Base-by-base conservation (phyloP, 2,113 vertebrate species). In the Notothenia rossii region DNA sequence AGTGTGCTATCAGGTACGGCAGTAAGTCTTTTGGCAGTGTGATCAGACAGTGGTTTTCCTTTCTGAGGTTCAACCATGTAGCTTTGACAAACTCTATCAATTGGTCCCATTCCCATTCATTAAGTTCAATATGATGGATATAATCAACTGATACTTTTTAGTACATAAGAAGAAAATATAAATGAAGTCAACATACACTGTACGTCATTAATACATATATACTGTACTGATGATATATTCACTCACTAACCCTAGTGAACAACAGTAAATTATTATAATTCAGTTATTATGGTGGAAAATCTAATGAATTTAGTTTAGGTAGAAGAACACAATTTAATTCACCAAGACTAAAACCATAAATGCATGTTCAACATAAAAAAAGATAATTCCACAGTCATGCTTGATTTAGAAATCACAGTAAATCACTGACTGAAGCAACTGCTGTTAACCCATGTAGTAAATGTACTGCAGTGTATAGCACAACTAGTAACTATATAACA, bases 1-100 rank as follows among this genome's bases (percentile, higher is more conserved):
- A 63, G 76, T 92, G 91, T 92, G 91, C 92, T 90, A 80, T 89
- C 67, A 18, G 78, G 77, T 83, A 72, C 13, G 90, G 89, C 92
- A 92, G 90, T 88, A 71, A 55, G 70, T 85, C 65, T 55, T 82
- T 76, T 91, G 91, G 91, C 91, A 94, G 91, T 92, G 88, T 72
- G 75, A 43, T 88, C 71, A 75, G 67, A 82, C 70, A 58, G 73
- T 75, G 77, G 72, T 75, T 83, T 45, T 14, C 48, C 15, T 64
- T n/a, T 67, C 59, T 61, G 46, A 82, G 79, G 79, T 78, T 75
- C 33, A 75, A 74, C 51, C 55, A 15, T 14, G 66, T 59, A 51
- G 12, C 68, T 69, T 75, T 63, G n/a, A 78, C 55, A 64, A 60
- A 68, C 77, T 62, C 74, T 60, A 58, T 81, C 56, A 14, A 69